phyloP scores from a whole-genome alignment of 92 coral and sea anemone genomes.

The Porites rus region DNA sequence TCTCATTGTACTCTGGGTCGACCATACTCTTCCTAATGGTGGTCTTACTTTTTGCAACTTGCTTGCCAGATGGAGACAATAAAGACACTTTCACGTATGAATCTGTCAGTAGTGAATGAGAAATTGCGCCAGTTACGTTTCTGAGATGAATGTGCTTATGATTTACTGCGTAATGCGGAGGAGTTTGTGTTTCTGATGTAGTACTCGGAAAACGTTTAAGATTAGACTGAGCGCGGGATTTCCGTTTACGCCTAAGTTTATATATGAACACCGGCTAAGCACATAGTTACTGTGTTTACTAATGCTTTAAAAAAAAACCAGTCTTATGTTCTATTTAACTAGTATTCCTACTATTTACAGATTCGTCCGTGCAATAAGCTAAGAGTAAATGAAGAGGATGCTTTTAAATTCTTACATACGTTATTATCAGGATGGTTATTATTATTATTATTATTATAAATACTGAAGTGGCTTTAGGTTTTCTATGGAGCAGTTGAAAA shows the following conservation, averaged over 20 bases:
- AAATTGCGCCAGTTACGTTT: slow-evolving; percentile 27
- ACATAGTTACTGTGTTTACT: background rate
- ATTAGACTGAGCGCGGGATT: background rate
- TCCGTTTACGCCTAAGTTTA: background rate
- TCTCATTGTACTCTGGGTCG: slow-evolving; percentile 99
- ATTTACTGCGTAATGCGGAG: background rate
- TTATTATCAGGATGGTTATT: too few relatives aligned
- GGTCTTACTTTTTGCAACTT: slow-evolving; percentile 98
- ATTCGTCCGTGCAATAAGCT: background rate
- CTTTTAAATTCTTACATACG: background rate
- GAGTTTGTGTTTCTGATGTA: background rate
- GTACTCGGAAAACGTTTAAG: background rate
- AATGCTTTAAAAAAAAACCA: too few relatives aligned
- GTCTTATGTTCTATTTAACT: background rate
- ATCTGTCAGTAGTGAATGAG: slow-evolving; percentile 78
- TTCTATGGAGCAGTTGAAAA: background rate
- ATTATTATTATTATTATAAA: too few relatives aligned
- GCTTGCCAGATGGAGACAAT: slow-evolving; percentile 95
- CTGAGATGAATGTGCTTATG: slow-evolving; percentile 6
- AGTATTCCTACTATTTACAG: too few relatives aligned
- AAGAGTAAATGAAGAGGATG: background rate
- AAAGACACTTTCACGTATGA: slow-evolving; percentile 98
- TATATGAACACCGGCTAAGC: background rate
- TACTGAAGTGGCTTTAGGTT: background rate
- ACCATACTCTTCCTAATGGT: slow-evolving; percentile 99